A percentile compares a stretch with the other conserved stretches of the same genome.
Conservation (phyloP, 2,888 invertebrate genomes). For the Eupithecia exiguata region DNA sequence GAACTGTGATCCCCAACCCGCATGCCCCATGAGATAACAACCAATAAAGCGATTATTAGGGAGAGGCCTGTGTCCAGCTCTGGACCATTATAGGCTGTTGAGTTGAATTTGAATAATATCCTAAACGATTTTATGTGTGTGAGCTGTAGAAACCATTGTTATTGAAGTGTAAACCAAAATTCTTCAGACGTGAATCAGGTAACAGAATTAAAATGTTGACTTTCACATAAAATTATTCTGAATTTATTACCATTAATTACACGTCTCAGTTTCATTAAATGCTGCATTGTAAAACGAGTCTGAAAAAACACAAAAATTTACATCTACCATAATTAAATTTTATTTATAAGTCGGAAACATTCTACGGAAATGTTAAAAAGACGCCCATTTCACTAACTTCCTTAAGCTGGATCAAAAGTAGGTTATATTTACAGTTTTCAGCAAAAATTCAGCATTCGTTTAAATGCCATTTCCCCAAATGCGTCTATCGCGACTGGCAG, state of each 20-base stretch:
- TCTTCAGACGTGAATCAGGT: not conserved
- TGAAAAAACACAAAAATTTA: not conserved
- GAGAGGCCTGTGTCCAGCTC: too few species aligned
- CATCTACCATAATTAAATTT: constrained; percentile 2
- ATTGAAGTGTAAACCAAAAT: not conserved
- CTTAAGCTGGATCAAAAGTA: constrained; percentile 20
- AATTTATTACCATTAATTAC: constrained; percentile 1
- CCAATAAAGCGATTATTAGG: too few species aligned
- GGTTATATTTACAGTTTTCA: constrained; percentile 28
- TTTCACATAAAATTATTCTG: not conserved
- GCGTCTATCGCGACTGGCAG: constrained; percentile 32
- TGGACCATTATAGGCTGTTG: too few species aligned
- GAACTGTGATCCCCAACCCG: too few species aligned
- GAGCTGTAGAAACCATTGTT: not conserved
- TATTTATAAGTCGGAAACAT: not conserved
- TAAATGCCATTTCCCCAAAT: constrained; percentile 34
- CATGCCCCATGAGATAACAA: too few species aligned
- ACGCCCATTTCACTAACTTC: constrained; percentile 9
- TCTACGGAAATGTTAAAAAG: constrained; percentile 4
- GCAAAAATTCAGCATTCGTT: constrained; percentile 33
- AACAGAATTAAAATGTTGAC: not conserved
- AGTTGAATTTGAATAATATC: too few species aligned
- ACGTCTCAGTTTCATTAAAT: not conserved
- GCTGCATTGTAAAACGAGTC: not conserved
- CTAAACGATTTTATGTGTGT: too few species aligned